Base-by-base conservation (phyloP, 2,113 vertebrate genomes). In the Reinhardtius hippoglossoides region DNA sequence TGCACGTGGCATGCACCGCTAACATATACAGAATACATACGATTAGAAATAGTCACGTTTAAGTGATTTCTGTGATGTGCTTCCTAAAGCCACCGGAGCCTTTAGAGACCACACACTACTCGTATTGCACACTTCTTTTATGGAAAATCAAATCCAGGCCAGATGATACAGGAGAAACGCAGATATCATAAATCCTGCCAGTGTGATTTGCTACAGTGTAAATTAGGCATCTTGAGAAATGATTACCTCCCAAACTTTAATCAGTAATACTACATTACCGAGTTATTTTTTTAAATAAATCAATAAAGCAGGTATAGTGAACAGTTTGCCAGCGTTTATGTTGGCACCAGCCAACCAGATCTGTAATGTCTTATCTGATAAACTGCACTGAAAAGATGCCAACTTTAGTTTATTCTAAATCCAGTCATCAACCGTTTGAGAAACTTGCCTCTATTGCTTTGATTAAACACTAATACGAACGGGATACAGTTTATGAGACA, bases 391-490 rank as follows among this genome's bases (percentile, higher is more conserved):
- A 83, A 77, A 77, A 79, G 24, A 82, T 46, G 44, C 74, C 84
- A 85, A 64, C 57, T 66, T 74, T 4, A 10, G 24, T 75, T 79
- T 54, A 62, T 50, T 78, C 59, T 56, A 63, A 76, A 80, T 67
- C 48, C 35, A 80, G n/a, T 69, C 59, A 37, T 79, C 50, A 74
- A 88, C 74, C 40, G 61, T 46, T 60, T 16, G 10, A 72, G 68
- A 48, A 69, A 75, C 59, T 23, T 40, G 75, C 74, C 68, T 78
- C 57, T 75, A 77, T 65, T 84, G 67, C 62, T 72, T 23, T 80
- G 81, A 85, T 85, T 85, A 87, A 80, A 86, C 64, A 61, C 55
- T 31, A 71, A 78, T 74, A 69, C 71, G 62, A 74, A 44, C 67
- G 65, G 82, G 72, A 85, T 71, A 35, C 59, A 52, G 57, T 80